Base-by-base conservation (phyloP, 1,140 invertebrate species). In the Galleria mellonella region DNA sequence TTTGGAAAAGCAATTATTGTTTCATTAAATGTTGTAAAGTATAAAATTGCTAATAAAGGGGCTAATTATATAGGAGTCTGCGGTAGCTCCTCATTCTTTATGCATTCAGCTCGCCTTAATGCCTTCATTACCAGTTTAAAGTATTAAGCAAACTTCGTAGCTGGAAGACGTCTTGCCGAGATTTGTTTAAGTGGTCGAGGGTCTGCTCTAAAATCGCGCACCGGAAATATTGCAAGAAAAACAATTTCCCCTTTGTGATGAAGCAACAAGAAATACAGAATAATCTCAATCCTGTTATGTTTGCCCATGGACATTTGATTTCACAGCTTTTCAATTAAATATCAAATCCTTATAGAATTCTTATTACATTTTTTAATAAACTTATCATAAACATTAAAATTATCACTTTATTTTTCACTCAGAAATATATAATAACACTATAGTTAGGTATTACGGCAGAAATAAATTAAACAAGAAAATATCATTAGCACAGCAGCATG, bases 51-150 rank as follows among this genome's bases (percentile, higher is more conserved):
- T 61, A 64, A 72, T 75, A 72, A 69, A 65, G 53, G 31, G 51
- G 55, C 65, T 78, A 79, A 81, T 83, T 78, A 69, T 66, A 70
- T 72, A 69, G 62, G 39, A 59, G 62, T 49, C 61, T 70, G 67
- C 52, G 64, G 73, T 62, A 53, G 59, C 55, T 55, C 48, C 77
- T 82, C 81, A 84, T 82, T 82, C 47, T 58, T 84, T 82, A 84
- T 82, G 77, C 79, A 84, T 84, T 81, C 77, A 74, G 72, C 69
- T 69, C 68, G 72, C 65, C 66, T 73, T 81, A 81, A 78, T 79
- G 71, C 74, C 76, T 81, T 82, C 74, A 82, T 84, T 82, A 82
- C 72, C 73, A 78, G 77, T 81, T 84, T 84, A 82, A 82, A 82
- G 81, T 84, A 82, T 84, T 82, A 83, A 77, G 69, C 69, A 78